These are phyloP conservation scores for Sphenodon punctatus DNA, from an alignment of 2,797 vertebrate genomes.

Conservation along the genomic window DNA sequence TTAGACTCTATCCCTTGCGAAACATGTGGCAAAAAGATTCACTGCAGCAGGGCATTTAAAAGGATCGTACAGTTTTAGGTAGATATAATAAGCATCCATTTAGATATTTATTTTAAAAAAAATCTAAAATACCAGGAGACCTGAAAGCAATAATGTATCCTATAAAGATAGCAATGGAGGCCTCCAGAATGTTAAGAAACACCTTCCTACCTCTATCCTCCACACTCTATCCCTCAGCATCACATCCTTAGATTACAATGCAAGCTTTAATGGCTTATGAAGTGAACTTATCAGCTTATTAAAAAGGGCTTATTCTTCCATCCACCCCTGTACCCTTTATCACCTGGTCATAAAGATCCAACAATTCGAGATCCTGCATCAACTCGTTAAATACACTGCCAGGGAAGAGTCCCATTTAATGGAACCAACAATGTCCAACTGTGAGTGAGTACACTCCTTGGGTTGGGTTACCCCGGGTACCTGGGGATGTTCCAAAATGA, in stretches of 20 bases:
- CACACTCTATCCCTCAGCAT: neutral
- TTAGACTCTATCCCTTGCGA: neutral
- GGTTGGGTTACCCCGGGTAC: too few species aligned
- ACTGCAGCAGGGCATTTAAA: neutral
- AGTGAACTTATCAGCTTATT: too few species aligned
- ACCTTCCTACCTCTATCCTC: neutral
- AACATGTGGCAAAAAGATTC: neutral
- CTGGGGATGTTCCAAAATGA: too few species aligned
- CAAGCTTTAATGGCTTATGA: too few species aligned
- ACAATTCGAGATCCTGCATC: too few species aligned
- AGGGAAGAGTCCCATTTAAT: too few species aligned
- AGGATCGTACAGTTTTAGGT: neutral
- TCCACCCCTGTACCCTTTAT: too few species aligned
- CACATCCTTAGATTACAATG: neutral
- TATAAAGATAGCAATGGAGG: neutral
- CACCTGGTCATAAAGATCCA: too few species aligned
- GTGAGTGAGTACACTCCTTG: too few species aligned
- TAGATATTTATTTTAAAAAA: neutral
- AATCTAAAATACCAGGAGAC: neutral
- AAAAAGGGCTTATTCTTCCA: too few species aligned
- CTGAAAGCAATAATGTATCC: neutral
- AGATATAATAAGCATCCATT: neutral
- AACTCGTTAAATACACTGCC: too few species aligned
- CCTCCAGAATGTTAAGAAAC: neutral
- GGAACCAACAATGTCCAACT: too few species aligned